Base-by-base conservation (phyloP, 2,888 invertebrate species). In the Copidosoma aretas region DNA sequence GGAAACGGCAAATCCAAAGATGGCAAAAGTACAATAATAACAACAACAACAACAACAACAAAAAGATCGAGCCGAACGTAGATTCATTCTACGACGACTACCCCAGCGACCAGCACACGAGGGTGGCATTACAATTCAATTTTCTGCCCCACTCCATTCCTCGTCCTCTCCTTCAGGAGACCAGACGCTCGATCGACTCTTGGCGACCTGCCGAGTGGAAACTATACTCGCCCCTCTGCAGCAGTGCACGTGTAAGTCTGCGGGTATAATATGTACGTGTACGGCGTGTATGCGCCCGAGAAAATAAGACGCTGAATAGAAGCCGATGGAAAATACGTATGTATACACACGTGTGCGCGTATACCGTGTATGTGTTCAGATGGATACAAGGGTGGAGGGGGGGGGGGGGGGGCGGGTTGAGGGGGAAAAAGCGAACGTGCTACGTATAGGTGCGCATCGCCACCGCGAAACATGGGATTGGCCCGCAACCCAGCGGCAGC, bases 121-220 rank as follows among this genome's bases (percentile, higher is more conserved):
- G 22, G 14, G 52, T 32, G 46, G 62, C 65, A 71, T 71, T 71
- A 71, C 68, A 68, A 68, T 71, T 71, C 71, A 71, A 71, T 71
- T 71, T 71, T 71, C 71, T 68, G 71, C 71, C 39, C 25, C 8
- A 24, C 39, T 51, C 24, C 17, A 22, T 25, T 25, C 41, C n/a
- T 52, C 15, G n/a, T 19, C 15, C 10, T 61, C 56, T n/a, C 21
- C 10, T 21, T 46, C 57, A 19, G 1, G 41, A 17, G 22, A 17
- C 39, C 22, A 32, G 52, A 25, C 46, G 63, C 64, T 70, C 71
- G 68, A 71, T 71, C 68, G 68, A 71, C 65, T 70, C 64, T 70
- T 71, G 68, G 71, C 71, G 65, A 61, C 61, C 62, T 68, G 67
- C 71, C 71, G 54, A 67, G 43, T 32, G 8, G 32, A 32, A 32